These are phyloP conservation scores for Drosophila asahinai DNA, from an alignment of 1,140 invertebrate species.

Conservation along the genomic window DNA sequence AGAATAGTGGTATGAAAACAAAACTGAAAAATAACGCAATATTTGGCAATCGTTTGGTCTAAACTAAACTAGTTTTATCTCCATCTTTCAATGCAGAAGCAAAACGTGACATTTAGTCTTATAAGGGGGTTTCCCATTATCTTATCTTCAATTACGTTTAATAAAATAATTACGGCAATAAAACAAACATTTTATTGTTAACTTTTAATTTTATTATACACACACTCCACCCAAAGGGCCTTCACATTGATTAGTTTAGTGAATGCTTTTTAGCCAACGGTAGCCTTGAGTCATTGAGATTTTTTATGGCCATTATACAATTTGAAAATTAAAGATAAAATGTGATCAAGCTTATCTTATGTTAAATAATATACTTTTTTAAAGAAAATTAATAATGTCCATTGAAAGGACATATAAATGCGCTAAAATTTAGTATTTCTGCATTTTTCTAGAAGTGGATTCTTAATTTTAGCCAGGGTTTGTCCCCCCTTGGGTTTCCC, in stretches of 20 bases:
- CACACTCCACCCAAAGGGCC: neutral
- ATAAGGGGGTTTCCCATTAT: neutral
- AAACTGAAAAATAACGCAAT: neutral
- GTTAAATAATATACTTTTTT: no score
- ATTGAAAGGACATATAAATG: no score
- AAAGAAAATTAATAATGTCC: no score
- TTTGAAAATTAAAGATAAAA: no score
- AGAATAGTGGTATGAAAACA: neutral
- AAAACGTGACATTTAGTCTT: neutral
- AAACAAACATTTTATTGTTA: neutral
- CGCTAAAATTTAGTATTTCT: no score
- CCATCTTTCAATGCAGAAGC: neutral
- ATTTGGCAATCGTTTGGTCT: neutral
- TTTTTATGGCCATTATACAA: neutral
- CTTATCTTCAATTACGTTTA: neutral
- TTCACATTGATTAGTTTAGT: neutral
- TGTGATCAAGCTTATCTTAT: no score
- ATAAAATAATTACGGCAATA: neutral
- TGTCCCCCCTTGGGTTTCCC: no score
- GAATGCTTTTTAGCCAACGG: no score
- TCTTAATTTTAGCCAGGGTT: no score
- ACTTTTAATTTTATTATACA: neutral
- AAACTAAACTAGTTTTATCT: neutral
- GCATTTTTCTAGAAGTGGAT: no score
- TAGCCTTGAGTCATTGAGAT: neutral